Conservation (phyloP, 2,113 vertebrate genomes). For the Prunella himalayana region DNA sequence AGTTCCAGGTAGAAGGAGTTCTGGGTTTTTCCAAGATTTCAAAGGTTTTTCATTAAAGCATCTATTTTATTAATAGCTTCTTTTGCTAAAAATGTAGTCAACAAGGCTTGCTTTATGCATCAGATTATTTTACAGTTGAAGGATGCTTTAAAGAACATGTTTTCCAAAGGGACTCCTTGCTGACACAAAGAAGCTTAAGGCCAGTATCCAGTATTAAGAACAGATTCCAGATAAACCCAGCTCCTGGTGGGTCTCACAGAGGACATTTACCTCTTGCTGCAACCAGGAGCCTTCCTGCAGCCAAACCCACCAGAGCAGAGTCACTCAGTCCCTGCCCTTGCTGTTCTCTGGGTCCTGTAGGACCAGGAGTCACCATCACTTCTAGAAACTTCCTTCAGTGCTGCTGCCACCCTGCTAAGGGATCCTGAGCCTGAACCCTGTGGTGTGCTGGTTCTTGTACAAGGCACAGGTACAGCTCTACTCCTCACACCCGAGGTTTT, state of each 20-base stretch:
- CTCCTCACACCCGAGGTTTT: fast-evolving
- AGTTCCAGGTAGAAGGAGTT: background rate
- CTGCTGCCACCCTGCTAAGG: background rate
- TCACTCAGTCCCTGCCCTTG: background rate
- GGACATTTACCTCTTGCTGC: background rate
- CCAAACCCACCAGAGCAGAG: background rate
- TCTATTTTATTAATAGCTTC: background rate
- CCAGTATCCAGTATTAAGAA: background rate
- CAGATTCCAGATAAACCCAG: background rate
- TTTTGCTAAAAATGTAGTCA: background rate
- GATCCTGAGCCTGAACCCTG: fast-evolving
- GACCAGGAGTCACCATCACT: background rate
- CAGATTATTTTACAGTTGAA: background rate
- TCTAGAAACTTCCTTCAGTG: background rate
- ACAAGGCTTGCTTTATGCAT: background rate
- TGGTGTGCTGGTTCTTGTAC: background rate
- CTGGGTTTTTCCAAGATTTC: background rate
- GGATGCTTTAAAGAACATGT: background rate
- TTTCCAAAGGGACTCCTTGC: background rate
- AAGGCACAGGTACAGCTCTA: background rate
- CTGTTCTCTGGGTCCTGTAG: background rate
- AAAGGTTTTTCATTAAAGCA: background rate
- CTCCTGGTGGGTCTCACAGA: background rate
- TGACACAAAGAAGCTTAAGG: background rate
- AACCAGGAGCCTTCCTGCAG: background rate